Evolutionary conservation across 2,797 vertebrate species (phyloP).

Genomic region (Lithobates sylvaticus): DNA sequence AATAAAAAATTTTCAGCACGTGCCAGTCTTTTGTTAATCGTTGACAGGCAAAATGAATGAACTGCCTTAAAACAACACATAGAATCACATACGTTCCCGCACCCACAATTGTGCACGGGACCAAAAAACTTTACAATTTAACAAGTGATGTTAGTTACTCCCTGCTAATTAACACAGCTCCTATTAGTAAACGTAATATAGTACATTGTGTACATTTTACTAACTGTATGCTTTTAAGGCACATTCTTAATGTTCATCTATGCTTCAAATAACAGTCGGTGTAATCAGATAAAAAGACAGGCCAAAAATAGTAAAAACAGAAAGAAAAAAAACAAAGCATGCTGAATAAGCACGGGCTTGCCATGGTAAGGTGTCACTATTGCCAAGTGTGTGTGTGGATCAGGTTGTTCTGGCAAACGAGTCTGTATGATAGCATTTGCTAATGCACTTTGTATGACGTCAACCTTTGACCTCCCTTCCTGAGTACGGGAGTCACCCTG

Average conservation of each 20-base stretch:
- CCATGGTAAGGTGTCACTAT: background rate
- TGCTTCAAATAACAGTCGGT: background rate
- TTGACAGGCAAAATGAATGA: too few species aligned
- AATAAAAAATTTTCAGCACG: too few species aligned
- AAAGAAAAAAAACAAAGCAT: background rate
- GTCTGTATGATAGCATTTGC: constrained; percentile 31
- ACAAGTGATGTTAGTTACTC: too few species aligned
- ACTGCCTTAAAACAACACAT: too few species aligned
- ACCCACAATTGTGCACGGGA: too few species aligned
- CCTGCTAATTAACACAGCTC: too few species aligned
- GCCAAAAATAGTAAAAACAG: background rate
- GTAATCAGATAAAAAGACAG: background rate
- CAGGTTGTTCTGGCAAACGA: constrained; percentile 30
- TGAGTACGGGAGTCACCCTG: constrained; percentile 55
- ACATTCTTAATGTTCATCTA: background rate
- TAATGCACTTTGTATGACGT: constrained; percentile 60
- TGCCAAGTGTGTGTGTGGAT: constrained; percentile 41
- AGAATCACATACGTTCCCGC: too few species aligned
- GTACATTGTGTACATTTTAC: too few species aligned
- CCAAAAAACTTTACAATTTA: too few species aligned
- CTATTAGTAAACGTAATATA: too few species aligned
- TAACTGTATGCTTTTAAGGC: too few species aligned
- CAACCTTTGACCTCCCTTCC: constrained; percentile 56
- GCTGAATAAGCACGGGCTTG: constrained; percentile 36
- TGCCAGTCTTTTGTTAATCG: too few species aligned